These are phyloP conservation scores for Proterorhinus semilunaris DNA, from an alignment of 2,113 vertebrate species.

Conservation along the genomic window DNA sequence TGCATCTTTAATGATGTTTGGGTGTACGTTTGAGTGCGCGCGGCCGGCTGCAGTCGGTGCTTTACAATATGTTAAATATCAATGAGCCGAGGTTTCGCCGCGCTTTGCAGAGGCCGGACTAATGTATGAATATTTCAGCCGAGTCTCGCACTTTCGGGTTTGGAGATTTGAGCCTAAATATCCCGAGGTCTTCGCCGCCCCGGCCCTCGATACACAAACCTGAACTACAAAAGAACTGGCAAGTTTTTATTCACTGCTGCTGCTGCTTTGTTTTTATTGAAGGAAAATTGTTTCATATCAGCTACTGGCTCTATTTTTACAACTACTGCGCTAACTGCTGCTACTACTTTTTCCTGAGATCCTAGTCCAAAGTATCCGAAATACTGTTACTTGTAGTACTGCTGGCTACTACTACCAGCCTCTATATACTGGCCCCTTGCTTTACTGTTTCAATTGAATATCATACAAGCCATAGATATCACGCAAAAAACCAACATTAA, in stretches of 20 bases:
- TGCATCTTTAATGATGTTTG: constrained; percentile 4
- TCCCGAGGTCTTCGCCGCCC: neutral
- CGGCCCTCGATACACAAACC: neutral
- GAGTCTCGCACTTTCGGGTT: neutral
- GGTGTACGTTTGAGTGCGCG: neutral
- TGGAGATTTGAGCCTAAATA: neutral
- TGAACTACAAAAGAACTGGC: neutral
- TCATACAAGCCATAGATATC: too few relatives aligned
- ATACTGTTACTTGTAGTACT: neutral
- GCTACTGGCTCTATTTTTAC: neutral
- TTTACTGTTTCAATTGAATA: too few relatives aligned
- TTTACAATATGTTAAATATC: constrained; percentile 11
- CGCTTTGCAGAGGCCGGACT: neutral
- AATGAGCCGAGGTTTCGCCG: neutral
- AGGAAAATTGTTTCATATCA: too few relatives aligned
- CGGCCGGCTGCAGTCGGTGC: neutral
- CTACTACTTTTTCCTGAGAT: neutral
- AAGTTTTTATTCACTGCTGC: neutral
- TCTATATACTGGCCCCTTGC: too few relatives aligned
- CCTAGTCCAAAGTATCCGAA: too few relatives aligned
- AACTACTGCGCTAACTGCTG: neutral
- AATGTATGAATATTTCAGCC: constrained; percentile 5
- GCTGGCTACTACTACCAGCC: neutral
- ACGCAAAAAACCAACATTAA: too few relatives aligned
- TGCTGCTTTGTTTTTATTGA: neutral